Base-by-base conservation (phyloP, 2,113 vertebrate species). In the Neolamprologus hecqui region DNA sequence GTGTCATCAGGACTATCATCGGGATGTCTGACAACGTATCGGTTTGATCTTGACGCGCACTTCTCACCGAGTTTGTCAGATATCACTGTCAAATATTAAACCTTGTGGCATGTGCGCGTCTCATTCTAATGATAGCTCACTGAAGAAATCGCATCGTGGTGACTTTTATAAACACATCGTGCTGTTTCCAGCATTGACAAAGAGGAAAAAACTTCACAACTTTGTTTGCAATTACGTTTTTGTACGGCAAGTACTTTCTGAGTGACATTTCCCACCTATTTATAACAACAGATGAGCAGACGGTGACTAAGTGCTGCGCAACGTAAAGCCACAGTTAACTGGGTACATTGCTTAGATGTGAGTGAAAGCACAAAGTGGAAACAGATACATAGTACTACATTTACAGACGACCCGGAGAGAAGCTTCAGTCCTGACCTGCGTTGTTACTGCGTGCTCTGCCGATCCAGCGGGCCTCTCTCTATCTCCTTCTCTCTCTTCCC, bases 41-140 rank as follows among this genome's bases (percentile, higher is more conserved):
- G 11, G 13, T 94, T 90, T 94, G 92, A 95, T 95, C 90, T 84
- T 88, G 95, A 96, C 82, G 86, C 9, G 86, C 89, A 31, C 85
- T 5, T 68, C 93, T 94, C 93, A 77, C 87, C 5, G 81, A 92
- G 77, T 88, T 93, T 88, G 92, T 92, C 92, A 94, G 90, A 93
- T 92, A 91, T 92, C 89, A 83, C 93, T 93, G 91, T 93, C 93
- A 94, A 89, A 92, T 92, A 90, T 90, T 91, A 92, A 88, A 93
- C 83, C 92, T 82, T 15, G 86, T 93, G 90, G 86, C 86, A 4
- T 77, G 68, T 75, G 86, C 70, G 89, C 79, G 86, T 82, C 85
- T 94, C 90, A 23, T 86, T 90, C 94, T 94, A 94, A 95, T 94
- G 86, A 94, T 92, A 94, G 93, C 93, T 94, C 88, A 15, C 73